Evolutionary conservation across 2,888 invertebrate species (phyloP), one percentile per base, ranked within the genome.

Genomic region (Cantharis nigra): DNA sequence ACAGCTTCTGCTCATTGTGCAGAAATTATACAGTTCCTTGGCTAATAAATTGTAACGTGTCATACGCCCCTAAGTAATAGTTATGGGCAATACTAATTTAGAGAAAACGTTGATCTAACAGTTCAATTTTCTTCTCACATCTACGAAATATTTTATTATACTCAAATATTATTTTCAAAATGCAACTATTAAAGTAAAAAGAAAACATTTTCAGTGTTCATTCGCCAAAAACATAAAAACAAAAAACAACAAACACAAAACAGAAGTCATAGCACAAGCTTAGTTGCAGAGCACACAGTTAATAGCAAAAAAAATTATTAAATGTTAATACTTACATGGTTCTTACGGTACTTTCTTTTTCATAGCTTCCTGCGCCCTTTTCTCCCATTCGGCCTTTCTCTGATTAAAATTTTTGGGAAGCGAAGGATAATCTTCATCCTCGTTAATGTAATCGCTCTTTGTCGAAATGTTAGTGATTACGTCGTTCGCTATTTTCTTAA

Each of bases 331-430:
- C 75, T 76, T 76, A 79, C 79, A 63, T 76, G 75, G 63, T 33
- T 63, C 78, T 81, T 82, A 86, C 33, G 86, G 85, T 72, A 83
- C 82, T 23, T 83, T 84, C 89, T 92, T 92, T 89, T 91, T 91
- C 89, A 91, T 91, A 83, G 92, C 93, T 88, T 93, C 93, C 88
- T 94, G 93, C 62, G 94, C 94, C 82, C 94, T 90, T 83, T 94
- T 91, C 87, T 95, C 95, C 95, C 95, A 95, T 85, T 94, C 94
- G 7, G 94, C 94, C 76, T 93, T 91, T 85, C 94, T 91, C 85
- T 94, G 94, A 85, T 93, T 91, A 80, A 95, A 94, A 78, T 94
- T 93, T 85, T 94, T 94, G 83, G 93, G 93, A 85, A 91, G 91
- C 65, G 91, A 91, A 28, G 86, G 85, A 74, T 86, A 83, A 79